These are phyloP conservation scores for Cantharis nigra DNA, from an alignment of 2,888 invertebrate genomes.

Conservation along the genomic window DNA sequence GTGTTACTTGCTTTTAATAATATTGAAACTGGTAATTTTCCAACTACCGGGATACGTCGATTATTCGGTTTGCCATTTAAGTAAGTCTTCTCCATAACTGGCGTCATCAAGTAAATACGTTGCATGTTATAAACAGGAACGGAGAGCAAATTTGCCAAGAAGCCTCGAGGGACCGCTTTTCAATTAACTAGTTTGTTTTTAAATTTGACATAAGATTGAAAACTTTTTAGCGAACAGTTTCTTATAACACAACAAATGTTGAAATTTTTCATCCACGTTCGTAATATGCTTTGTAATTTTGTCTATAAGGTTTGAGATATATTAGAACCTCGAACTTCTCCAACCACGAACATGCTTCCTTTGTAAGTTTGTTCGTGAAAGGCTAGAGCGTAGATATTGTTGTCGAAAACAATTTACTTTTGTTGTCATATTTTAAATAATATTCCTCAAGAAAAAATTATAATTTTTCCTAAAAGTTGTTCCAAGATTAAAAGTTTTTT, in stretches of 20 bases:
- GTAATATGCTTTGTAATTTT: constrained; percentile 4
- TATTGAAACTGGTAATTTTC: constrained; percentile 16
- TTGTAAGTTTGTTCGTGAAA: background rate
- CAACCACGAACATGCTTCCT: background rate
- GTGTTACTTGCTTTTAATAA: constrained; percentile 8
- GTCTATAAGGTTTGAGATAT: background rate
- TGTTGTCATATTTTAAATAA: background rate
- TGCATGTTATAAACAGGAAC: background rate
- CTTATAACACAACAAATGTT: background rate
- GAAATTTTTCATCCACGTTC: background rate
- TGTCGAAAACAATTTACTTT: background rate
- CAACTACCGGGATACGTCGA: background rate
- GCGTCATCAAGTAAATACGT: background rate
- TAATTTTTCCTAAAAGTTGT: background rate
- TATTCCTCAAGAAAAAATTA: background rate
- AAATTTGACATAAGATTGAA: background rate
- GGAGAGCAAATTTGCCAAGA: background rate
- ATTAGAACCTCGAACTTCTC: background rate
- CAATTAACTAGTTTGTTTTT: background rate
- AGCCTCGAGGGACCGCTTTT: background rate
- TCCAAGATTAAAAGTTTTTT: too few relatives aligned
- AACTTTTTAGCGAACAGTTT: background rate
- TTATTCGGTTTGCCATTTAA: background rate
- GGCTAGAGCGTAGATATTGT: background rate
- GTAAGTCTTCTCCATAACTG: background rate